phyloP scores from a whole-genome alignment of 2,888 invertebrate species.

The Thalpophila matura region DNA sequence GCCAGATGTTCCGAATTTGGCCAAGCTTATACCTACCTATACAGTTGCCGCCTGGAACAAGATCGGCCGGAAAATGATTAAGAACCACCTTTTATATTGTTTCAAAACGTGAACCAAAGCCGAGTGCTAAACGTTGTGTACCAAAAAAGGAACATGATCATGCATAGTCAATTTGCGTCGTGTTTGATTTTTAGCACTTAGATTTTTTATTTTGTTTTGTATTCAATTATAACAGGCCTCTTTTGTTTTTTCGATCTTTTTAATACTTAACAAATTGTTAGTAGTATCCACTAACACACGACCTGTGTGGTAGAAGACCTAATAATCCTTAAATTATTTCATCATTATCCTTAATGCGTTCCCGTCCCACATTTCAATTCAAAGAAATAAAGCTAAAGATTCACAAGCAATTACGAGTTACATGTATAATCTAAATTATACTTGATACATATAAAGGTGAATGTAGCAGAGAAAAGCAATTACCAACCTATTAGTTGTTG shows the following conservation, averaged over 20 bases:
- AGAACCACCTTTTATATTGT: conserved; percentile 54
- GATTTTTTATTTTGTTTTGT: conserved; percentile 17
- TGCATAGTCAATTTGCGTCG: conserved; percentile 40
- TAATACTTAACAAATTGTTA: neutral
- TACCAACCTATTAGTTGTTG: neutral
- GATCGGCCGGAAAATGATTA: conserved; percentile 47
- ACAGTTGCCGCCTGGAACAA: conserved; percentile 41
- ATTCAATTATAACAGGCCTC: neutral
- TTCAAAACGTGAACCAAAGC: conserved; percentile 30
- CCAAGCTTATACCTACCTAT: conserved; percentile 30
- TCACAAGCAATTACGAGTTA: no score
- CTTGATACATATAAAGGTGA: no score
- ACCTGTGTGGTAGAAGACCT: no score
- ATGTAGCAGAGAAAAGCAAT: no score
- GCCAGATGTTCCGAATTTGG: conserved; percentile 65
- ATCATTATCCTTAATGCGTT: no score
- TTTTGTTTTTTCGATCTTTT: neutral
- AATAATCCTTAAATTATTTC: neutral
- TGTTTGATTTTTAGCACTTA: conserved; percentile 30
- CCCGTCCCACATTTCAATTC: no score
- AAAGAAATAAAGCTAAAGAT: no score
- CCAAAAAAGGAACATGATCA: conserved; percentile 42
- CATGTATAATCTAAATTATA: no score
- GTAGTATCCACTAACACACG: no score
- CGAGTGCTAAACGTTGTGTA: conserved; percentile 35